Evolutionary conservation across 2,797 vertebrate species (phyloP).

Genomic region (Paramormyrops hopkinsi): DNA sequence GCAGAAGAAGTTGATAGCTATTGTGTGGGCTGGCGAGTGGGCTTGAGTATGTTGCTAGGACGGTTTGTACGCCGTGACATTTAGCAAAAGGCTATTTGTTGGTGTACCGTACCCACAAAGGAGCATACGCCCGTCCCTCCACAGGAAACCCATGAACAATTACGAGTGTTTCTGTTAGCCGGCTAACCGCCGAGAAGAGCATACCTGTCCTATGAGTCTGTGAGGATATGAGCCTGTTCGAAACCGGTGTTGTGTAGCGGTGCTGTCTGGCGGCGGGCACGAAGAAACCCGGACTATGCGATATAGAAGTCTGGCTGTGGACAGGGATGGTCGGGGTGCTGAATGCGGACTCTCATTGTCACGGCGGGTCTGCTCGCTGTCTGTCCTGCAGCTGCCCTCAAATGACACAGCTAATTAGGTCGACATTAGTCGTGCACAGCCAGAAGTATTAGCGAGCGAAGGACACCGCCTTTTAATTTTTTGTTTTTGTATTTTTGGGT

Average conservation of each 20-base stretch:
- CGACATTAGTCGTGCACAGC: not conserved
- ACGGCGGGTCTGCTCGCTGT: not conserved
- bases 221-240: slow-evolving; percentile 16
- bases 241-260: not conserved
- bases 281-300: not conserved
- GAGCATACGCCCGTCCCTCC: not conserved
- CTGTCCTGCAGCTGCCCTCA: not conserved
- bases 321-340: not conserved
- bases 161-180: not conserved
- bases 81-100: not conserved
- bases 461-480: not conserved
- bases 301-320: not conserved
- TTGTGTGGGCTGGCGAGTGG: not conserved
- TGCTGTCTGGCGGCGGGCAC: not conserved
- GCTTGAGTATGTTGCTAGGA: too few relatives aligned
- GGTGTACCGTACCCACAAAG: not conserved
- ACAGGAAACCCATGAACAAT: not conserved
- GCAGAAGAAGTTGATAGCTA: not conserved
- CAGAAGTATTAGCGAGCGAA: not conserved
- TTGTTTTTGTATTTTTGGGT: not conserved
- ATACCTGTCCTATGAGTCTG: not conserved
- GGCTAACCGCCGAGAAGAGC: not conserved
- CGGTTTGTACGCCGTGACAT: not conserved
- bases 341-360: not conserved
- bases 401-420: not conserved